These are phyloP conservation scores for Stratiolaelaps scimitus DNA, from an alignment of 1,140 invertebrate species.

Conservation along the genomic window DNA sequence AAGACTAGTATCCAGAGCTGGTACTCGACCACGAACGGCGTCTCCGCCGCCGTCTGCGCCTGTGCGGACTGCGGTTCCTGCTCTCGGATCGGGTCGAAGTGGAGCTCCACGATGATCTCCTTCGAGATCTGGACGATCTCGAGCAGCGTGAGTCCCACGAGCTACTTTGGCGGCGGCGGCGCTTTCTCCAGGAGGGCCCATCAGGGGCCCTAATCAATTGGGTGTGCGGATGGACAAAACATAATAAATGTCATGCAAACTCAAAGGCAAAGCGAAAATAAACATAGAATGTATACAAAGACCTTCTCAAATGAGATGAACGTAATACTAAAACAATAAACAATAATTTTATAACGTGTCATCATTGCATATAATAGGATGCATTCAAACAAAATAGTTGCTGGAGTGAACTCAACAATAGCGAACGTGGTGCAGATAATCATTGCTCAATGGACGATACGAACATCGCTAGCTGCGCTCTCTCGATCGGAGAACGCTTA, in stretches of 20 bases:
- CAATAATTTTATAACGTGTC: neutral
- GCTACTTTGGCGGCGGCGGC: slow-evolving; percentile 15
- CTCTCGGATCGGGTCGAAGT: no score
- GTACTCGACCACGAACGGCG: slow-evolving; percentile 3
- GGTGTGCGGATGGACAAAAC: no score
- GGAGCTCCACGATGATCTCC: neutral
- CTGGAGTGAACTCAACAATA: neutral
- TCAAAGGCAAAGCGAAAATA: no score
- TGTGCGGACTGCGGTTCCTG: neutral
- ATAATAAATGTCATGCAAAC: no score
- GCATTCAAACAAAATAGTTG: neutral
- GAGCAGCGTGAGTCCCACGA: neutral
- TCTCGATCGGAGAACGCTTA: neutral
- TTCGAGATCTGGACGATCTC: slow-evolving; percentile 9
- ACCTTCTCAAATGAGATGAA: slow-evolving; percentile 10
- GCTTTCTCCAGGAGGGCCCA: slow-evolving; percentile 24
- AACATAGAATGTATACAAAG: neutral
- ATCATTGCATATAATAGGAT: no score
- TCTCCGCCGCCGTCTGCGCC: neutral
- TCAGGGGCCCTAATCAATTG: neutral
- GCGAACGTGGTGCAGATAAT: neutral
- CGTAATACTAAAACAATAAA: neutral
- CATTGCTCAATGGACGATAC: neutral
- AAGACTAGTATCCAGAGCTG: slow-evolving; percentile 4
- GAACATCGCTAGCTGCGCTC: neutral